Evolutionary conservation across 2,888 invertebrate species (phyloP).

Genomic region (Alcis repandata): DNA sequence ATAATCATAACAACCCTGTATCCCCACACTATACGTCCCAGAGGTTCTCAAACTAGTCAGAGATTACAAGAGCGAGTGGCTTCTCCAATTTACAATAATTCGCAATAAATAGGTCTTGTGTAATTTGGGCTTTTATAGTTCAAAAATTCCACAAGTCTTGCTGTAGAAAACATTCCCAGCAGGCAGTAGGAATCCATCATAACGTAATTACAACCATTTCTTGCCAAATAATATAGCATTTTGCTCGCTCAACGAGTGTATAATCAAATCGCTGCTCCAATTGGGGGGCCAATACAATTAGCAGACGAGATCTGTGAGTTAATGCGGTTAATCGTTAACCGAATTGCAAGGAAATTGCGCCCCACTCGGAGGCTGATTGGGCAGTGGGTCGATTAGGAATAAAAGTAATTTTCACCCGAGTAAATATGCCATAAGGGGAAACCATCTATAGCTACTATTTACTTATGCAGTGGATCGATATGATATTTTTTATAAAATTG

Average conservation of each 20-base stretch:
- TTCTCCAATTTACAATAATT: no score
- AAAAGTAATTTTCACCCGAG: conserved; percentile 34
- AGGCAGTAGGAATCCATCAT: conserved; percentile 7
- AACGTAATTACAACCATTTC: conserved; percentile 36
- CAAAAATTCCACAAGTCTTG: no score
- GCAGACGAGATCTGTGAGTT: conserved; percentile 80
- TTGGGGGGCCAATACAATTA: conserved; percentile 77
- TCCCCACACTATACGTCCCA: no score
- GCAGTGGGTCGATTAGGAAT: conserved; percentile 70
- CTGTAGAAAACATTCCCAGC: not conserved
- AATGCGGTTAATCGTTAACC: conserved; percentile 78
- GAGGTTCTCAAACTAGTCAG: no score
- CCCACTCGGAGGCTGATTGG: conserved; percentile 76
- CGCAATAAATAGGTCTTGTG: no score
- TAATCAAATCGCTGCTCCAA: conserved; percentile 71
- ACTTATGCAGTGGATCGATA: not conserved
- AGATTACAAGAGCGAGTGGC: no score
- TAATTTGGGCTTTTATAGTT: no score
- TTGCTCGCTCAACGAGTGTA: conserved; percentile 60
- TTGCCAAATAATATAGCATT: conserved; percentile 61
- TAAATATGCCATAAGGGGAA: conserved; percentile 34
- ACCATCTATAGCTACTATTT: not conserved
- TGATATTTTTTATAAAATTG: not conserved
- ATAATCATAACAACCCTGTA: no score
- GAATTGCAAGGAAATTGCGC: conserved; percentile 81